Percentiles rank a stretch among this genome's conserved stretches.
Conservation (phyloP, 2,113 vertebrate genomes). For the Laterallus jamaicensis region DNA sequence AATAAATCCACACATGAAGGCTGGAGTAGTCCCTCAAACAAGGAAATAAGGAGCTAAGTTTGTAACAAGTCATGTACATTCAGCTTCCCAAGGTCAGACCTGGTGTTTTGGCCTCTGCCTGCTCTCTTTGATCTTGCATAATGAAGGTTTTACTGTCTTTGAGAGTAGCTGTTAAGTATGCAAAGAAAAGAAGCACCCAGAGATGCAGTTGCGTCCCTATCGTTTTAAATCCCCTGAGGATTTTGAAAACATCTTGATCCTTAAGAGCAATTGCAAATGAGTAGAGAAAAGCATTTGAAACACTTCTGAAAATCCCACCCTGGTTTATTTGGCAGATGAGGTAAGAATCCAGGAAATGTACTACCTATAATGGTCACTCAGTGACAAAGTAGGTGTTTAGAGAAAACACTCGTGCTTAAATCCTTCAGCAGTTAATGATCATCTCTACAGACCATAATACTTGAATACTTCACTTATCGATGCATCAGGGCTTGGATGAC, state of each 20-base stretch:
- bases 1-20: neutral
- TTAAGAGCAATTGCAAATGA: neutral
- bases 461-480: constrained; percentile 60
- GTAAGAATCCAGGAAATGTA: neutral
- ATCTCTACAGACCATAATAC: constrained; percentile 32
- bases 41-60: neutral
- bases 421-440: constrained; percentile 46
- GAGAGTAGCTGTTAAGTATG: neutral
- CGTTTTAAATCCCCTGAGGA: neutral
- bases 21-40: neutral
- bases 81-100: neutral
- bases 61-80: neutral
- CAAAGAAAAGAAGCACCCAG: neutral
- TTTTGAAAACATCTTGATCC: neutral
- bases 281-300: neutral
- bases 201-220: neutral
- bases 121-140: neutral
- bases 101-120: neutral
- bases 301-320: neutral
- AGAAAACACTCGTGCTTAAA: neutral
- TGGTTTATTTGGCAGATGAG: neutral
- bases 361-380: neutral
- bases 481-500: constrained; percentile 67
- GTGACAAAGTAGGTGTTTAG: neutral
- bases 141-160: neutral